Evolutionary conservation across 2,113 vertebrate species (phyloP).

Genomic region (Platysternon megacephalum): DNA sequence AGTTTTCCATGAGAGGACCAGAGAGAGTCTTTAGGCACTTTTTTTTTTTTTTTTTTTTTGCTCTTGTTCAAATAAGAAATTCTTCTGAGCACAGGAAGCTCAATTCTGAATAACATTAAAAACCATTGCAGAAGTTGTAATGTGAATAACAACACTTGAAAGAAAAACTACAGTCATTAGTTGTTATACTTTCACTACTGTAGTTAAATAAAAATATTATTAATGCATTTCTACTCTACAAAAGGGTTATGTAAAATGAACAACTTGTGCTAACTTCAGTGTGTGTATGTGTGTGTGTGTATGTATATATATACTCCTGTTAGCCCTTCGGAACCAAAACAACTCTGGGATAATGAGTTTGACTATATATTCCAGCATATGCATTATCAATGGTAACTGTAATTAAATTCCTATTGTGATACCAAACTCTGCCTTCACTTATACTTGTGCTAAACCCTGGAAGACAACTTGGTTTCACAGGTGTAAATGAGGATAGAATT

Average conservation of each 20-base stretch:
- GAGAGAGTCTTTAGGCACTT: neutral
- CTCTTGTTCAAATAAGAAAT: neutral
- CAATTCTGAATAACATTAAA: neutral
- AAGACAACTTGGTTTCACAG: neutral
- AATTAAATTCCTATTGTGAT: neutral
- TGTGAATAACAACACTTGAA: neutral
- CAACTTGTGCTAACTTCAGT: no score
- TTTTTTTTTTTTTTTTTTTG: neutral
- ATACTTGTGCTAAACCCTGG: neutral
- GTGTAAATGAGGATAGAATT: neutral
- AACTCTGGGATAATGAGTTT: no score
- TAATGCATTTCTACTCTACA: no score
- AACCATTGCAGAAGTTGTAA: neutral
- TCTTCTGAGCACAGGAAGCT: neutral
- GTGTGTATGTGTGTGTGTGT: no score
- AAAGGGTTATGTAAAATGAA: no score
- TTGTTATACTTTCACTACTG: no score
- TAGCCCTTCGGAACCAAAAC: no score
- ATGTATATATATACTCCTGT: no score
- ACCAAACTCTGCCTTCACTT: neutral
- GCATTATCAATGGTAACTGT: no score
- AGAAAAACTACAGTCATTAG: no score
- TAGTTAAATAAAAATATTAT: no score
- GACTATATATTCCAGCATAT: no score
- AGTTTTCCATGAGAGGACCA: neutral